These are phyloP conservation scores for Enoplolaimus lenunculus DNA, from an alignment of 2,888 invertebrate genomes.

Conservation along the genomic window DNA sequence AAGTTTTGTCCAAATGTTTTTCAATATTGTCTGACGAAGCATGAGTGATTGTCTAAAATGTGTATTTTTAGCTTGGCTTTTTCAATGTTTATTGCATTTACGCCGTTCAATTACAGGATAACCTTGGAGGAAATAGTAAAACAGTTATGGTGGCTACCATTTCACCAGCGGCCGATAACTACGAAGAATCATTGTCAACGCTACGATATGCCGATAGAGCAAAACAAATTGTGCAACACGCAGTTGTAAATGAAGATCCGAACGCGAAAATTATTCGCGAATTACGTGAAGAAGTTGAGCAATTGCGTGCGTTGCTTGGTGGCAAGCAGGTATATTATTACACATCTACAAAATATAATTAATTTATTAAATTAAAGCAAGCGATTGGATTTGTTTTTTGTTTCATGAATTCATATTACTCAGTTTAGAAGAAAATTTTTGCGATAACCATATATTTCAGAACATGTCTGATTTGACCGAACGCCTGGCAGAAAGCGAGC, in stretches of 20 bases:
- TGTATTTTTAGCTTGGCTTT: too few species aligned
- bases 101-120: conserved; percentile 50
- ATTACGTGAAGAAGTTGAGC: conserved; percentile 83
- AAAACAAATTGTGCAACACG: conserved; percentile 95
- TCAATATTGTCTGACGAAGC: too few species aligned
- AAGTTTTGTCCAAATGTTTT: too few species aligned
- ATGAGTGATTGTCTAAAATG: too few species aligned
- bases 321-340: conserved; percentile 28
- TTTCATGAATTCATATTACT: too few species aligned
- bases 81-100: too few species aligned
- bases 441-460: too few species aligned
- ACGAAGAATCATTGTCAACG: conserved; percentile 92
- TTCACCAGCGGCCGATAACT: conserved; percentile 92
- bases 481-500: conserved; percentile 62
- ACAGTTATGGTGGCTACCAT: conserved; percentile 98
- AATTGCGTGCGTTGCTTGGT: conserved; percentile 75
- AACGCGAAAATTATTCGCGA: conserved; percentile 93
- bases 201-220: conserved; percentile 75
- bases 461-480: conserved; percentile 47
- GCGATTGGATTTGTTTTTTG: too few species aligned
- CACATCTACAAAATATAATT: too few species aligned
- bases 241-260: conserved; percentile 96
- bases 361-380: too few species aligned
- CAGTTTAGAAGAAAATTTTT: too few species aligned
- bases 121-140: conserved; percentile 92